These are phyloP conservation scores for Sebastes iracundus DNA, from an alignment of 2,797 vertebrate genomes.

Conservation along the genomic window DNA sequence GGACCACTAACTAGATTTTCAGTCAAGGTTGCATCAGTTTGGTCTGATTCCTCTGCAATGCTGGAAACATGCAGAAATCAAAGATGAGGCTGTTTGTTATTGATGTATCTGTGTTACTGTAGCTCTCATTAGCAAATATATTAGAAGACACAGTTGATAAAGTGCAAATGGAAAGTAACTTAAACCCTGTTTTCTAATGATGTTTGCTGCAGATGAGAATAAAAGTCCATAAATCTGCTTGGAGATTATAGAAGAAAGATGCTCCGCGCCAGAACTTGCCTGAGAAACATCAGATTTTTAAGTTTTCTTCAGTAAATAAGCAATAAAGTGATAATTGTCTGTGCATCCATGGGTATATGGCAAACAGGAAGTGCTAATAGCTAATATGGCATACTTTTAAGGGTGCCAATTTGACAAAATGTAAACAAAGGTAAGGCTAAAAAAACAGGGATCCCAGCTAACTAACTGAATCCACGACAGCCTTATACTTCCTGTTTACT, in stretches of 20 bases:
- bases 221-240: background rate
- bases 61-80: constrained; percentile 46
- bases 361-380: background rate
- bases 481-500: background rate
- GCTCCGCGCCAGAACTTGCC: no score
- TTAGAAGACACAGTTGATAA: background rate
- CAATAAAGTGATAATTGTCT: background rate
- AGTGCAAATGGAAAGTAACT: background rate
- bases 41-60: constrained; percentile 52
- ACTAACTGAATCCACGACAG: background rate
- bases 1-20: constrained; percentile 66
- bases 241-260: no score
- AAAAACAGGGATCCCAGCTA: background rate
- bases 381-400: background rate
- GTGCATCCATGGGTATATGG: no score
- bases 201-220: background rate
- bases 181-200: background rate
- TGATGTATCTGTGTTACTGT: constrained; percentile 4
- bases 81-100: constrained; percentile 25
- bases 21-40: constrained; percentile 69
- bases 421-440: background rate
- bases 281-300: background rate
- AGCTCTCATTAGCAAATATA: constrained; percentile 1
- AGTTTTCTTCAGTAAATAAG: background rate
- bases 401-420: background rate